Evolutionary conservation across 2,888 invertebrate species (phyloP), one percentile per base, ranked within the genome.

Genomic region (Eristalinus sepulchralis): DNA sequence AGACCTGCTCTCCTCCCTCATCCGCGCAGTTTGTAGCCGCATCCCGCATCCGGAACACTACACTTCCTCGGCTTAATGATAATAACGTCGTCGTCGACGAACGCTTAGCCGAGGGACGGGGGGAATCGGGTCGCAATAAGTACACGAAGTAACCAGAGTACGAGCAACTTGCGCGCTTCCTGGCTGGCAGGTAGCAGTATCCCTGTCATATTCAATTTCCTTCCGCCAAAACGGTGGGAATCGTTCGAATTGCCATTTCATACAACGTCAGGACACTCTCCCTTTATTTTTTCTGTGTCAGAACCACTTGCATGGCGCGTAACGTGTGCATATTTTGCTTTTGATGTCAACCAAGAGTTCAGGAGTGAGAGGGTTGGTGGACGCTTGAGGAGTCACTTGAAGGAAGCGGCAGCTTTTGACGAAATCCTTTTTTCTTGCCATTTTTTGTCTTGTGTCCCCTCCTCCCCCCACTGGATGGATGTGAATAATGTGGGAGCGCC

Each of bases 201-300:
- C 60, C 67, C 33, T 62, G 60, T 31, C 60, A 34, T 62, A 68
- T 68, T 76, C 67, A 59, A 67, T 67, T 68, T 67, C 60, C 67
- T 67, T 47, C 39, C 53, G 59, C 33, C 47, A 24, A 27, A 59
- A 39, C 57, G 11, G 22, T 64, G 24, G 62, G 47, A 57, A 11
- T 59, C 47, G 10, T 59, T 76, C 57, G 47, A 73, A 55, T 63
- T 73, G 63, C 33, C 33, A 33, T 63, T 72, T 63, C 53, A 47
- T n/a, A 47, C 39, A 60, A 17, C 8, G 20, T 31, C 24, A 57
- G 11, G 57, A 1, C 20, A 24, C 57, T 9, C 57, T n/a, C 39
- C n/a, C 13, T 8, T 39, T 24, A 11, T 11, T 57, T 57, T 53
- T 57, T 57, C n/a, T 57, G 22, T 22, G 57, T 10, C 24, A 22